These are phyloP conservation scores for Tauraco erythrolophus DNA, from an alignment of 2,113 vertebrate species.

Conservation along the genomic window DNA sequence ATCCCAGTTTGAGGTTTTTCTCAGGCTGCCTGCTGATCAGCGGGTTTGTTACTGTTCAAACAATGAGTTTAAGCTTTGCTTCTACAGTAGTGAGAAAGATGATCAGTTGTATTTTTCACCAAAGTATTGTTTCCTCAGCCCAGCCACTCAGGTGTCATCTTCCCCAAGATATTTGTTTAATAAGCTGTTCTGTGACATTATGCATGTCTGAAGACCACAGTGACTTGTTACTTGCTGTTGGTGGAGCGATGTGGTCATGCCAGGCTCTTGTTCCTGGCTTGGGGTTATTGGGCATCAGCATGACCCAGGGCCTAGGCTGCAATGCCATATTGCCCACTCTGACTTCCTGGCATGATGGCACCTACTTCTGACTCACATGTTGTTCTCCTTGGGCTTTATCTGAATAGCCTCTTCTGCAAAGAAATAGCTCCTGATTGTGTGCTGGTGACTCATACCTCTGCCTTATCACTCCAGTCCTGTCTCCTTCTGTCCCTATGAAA, in stretches of 20 bases:
- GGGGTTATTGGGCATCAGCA: neutral
- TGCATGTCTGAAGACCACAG: too few species aligned
- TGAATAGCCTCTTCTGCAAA: neutral
- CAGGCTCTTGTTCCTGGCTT: neutral
- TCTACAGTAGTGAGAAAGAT: neutral
- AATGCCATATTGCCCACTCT: fast-evolving
- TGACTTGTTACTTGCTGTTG: neutral
- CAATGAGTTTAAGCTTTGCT: neutral
- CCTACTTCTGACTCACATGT: neutral
- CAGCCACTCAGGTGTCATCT: neutral
- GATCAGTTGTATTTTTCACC: neutral
- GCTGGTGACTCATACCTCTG: neutral
- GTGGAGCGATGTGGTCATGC: fast-evolving
- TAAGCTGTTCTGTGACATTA: neutral
- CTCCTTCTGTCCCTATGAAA: neutral
- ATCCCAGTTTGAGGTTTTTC: neutral
- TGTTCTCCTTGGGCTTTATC: neutral
- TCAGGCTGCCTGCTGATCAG: neutral
- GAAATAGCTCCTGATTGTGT: neutral
- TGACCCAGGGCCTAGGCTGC: too few species aligned
- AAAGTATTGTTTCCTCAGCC: neutral
- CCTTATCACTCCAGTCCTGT: neutral
- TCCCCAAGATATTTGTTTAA: neutral
- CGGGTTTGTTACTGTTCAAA: neutral
- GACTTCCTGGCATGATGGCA: fast-evolving